Percentiles rank a stretch among this genome's conserved stretches.
phyloP scores from a whole-genome alignment of 2,888 invertebrate genomes.

The Andrena flavipes region DNA sequence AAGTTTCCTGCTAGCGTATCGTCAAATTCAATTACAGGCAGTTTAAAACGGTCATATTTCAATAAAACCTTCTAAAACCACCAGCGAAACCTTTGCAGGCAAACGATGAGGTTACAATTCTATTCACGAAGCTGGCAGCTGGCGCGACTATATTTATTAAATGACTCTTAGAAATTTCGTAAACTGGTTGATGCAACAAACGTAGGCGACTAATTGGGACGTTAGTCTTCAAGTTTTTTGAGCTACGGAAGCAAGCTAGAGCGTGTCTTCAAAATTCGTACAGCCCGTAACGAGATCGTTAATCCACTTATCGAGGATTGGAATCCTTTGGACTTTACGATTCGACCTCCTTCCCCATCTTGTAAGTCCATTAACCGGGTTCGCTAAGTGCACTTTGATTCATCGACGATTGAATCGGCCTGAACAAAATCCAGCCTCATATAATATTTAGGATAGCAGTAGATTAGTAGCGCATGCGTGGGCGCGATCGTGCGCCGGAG shows the following conservation, averaged over 20 bases:
- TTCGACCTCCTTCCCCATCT: conserved; percentile 36
- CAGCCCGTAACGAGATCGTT: conserved; percentile 64
- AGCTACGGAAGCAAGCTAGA: background rate
- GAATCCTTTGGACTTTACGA: conserved; percentile 37
- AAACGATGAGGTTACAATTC: too few species aligned
- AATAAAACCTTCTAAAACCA: background rate
- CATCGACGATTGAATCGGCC: conserved; percentile 32
- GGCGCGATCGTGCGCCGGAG: background rate
- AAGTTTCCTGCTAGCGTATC: background rate
- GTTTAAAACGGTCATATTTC: background rate
- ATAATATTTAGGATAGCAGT: conserved; percentile 62
- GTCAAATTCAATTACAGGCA: background rate
- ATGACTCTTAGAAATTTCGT: too few species aligned
- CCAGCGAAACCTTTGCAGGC: background rate
- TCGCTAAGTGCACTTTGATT: conserved; percentile 61
- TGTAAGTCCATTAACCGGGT: conserved; percentile 64
- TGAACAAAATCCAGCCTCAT: conserved; percentile 46
- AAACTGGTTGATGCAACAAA: too few species aligned
- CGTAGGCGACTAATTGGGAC: too few species aligned
- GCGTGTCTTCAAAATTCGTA: conserved; percentile 32
- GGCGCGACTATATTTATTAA: too few species aligned
- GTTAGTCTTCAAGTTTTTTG: too few species aligned
- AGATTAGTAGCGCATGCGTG: conserved; percentile 1
- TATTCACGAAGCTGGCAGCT: too few species aligned
- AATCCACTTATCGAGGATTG: conserved; percentile 75